Percentiles rank a stretch among this genome's conserved stretches.
Evolutionary conservation across 2,888 invertebrate species (phyloP).

Genomic region (Neocrepidodera transversa): DNA sequence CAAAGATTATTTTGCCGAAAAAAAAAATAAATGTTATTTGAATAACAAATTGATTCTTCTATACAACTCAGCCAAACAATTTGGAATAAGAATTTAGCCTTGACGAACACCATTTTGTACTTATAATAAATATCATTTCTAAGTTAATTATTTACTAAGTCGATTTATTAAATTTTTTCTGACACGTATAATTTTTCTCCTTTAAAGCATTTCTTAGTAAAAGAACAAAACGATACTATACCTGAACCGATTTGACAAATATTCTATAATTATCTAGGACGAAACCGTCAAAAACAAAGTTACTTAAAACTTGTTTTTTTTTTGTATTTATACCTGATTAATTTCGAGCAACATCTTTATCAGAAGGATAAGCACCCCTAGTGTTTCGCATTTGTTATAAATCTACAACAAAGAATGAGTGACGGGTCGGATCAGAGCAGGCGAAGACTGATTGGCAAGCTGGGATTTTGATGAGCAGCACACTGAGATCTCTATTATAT

Average conservation of each 20-base stretch:
- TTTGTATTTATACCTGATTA: slow-evolving; percentile 35
- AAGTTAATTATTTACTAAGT: too few relatives aligned
- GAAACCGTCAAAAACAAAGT: slow-evolving; percentile 18
- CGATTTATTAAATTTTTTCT: too few relatives aligned
- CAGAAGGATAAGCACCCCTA: slow-evolving; percentile 43
- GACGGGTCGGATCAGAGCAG: slow-evolving; percentile 50
- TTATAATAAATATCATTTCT: too few relatives aligned
- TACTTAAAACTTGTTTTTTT: slow-evolving; percentile 11
- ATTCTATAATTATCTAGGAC: slow-evolving; percentile 17
- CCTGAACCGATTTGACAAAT: slow-evolving; percentile 25
- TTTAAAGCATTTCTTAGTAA: background rate
- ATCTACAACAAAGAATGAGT: slow-evolving; percentile 49
- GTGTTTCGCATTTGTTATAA: slow-evolving; percentile 49
- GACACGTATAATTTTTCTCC: background rate
- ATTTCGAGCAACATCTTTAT: slow-evolving; percentile 45
- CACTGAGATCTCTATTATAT: slow-evolving; percentile 59
- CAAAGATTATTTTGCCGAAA: too few relatives aligned
- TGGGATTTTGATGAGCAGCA: slow-evolving; percentile 57
- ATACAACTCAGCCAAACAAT: too few relatives aligned
- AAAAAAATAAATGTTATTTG: too few relatives aligned
- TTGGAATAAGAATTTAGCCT: too few relatives aligned
- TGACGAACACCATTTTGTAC: too few relatives aligned
- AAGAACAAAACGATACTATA: too few relatives aligned
- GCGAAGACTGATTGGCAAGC: slow-evolving; percentile 60
- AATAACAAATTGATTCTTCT: too few relatives aligned